These are phyloP conservation scores for Notoglanidium macrostoma DNA, from an alignment of 2,797 vertebrate species.

Conservation along the genomic window DNA sequence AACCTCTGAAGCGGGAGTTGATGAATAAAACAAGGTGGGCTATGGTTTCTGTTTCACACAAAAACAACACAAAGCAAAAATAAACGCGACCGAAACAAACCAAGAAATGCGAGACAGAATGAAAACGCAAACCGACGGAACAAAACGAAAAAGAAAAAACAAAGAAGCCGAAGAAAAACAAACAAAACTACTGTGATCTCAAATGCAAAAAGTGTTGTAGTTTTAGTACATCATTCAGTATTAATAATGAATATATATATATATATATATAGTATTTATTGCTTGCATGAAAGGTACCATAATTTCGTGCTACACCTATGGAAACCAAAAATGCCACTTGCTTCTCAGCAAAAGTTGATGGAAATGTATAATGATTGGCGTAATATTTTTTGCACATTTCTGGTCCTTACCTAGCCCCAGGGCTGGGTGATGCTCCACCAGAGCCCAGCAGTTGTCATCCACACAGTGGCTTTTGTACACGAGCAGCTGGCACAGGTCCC, in stretches of 20 bases:
- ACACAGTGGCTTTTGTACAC: constrained; percentile 97
- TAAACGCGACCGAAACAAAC: background rate
- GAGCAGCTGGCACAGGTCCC: constrained; percentile 95
- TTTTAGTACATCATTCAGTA: background rate
- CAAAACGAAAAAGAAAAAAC: background rate
- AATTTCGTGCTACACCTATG: background rate
- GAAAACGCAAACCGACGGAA: background rate
- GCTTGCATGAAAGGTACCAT: too few species aligned
- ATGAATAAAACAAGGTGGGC: background rate
- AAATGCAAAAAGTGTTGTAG: background rate
- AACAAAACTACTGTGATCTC: background rate
- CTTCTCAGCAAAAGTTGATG: background rate
- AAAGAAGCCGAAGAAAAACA: background rate
- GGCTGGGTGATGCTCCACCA: constrained; percentile 94
- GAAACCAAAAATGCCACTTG: background rate
- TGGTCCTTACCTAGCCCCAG: constrained; percentile 87
- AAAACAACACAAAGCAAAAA: background rate
- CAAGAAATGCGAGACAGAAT: background rate
- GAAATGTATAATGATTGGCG: background rate
- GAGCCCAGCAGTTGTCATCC: constrained; percentile 94
- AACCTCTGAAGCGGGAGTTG: background rate
- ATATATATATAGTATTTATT: too few species aligned
- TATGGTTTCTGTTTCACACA: background rate
- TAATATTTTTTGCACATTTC: background rate
- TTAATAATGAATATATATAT: too few species aligned